Conservation (phyloP, 2,888 invertebrate genomes). For the Metallyticus violacea region DNA sequence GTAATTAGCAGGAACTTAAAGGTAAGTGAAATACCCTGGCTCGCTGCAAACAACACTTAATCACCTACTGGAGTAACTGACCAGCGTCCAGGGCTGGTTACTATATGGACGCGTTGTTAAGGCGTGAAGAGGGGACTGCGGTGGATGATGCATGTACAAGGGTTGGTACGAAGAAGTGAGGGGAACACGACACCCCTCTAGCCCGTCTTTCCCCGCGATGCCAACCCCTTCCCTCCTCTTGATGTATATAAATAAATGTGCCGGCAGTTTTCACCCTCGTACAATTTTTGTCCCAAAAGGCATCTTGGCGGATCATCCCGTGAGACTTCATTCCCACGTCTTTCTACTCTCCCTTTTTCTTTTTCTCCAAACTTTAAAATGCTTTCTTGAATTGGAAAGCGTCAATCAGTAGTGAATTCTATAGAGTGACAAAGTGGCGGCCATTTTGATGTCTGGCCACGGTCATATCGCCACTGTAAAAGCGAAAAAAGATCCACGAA, state of each 20-base stretch:
- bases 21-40: too few relatives aligned
- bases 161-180: neutral
- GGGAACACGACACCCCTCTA: neutral
- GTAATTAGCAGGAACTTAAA: too few relatives aligned
- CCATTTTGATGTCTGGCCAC: neutral
- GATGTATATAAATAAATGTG: conserved; percentile 11
- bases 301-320: neutral
- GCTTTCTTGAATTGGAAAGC: neutral
- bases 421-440: neutral
- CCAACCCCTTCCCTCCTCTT: neutral
- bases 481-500: neutral
- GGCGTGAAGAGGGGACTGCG: neutral
- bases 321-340: neutral
- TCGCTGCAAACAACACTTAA: too few relatives aligned
- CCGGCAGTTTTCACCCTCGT: conserved; percentile 18
- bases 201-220: neutral
- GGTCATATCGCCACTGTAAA: neutral
- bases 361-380: neutral
- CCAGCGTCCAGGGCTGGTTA: neutral
- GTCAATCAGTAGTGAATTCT: neutral
- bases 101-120: neutral
- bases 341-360: neutral
- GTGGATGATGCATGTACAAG: neutral
- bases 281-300: conserved; percentile 18
- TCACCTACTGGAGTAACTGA: too few relatives aligned